Evolutionary conservation across 37 sponge, comb jelly and placozoan species (phyloP).

Genomic region (Aphrocallistes beatrix): DNA sequence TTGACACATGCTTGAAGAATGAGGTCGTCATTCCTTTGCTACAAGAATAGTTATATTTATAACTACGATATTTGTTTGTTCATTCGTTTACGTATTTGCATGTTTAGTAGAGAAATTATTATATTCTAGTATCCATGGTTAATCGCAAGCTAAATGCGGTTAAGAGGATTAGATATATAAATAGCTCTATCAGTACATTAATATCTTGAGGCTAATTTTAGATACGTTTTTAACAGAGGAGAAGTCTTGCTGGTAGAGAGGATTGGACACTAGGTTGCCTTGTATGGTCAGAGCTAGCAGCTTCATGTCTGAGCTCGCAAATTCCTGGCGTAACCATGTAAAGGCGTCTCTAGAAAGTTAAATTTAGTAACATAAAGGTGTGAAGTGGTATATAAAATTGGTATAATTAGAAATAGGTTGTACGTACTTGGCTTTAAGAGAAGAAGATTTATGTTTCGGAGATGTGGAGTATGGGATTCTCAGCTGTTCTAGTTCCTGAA

Average conservation of each 20-base stretch:
- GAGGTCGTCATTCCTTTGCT: slow-evolving; percentile 11
- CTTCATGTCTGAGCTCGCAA: background rate
- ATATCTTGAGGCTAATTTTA: too few species aligned
- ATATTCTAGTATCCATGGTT: too few species aligned
- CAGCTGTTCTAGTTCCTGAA: background rate
- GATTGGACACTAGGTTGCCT: background rate
- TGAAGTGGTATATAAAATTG: background rate
- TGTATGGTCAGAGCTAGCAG: background rate
- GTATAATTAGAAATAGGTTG: background rate
- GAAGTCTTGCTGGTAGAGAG: background rate
- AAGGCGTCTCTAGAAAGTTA: background rate
- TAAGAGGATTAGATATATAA: too few species aligned
- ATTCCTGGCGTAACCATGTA: background rate
- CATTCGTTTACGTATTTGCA: too few species aligned
- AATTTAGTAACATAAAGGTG: background rate
- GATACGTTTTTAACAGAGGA: background rate
- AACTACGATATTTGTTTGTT: too few species aligned
- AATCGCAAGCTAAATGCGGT: too few species aligned
- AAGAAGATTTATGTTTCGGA: background rate
- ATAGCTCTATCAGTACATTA: too few species aligned
- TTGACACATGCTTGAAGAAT: background rate
- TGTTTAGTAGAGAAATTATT: too few species aligned
- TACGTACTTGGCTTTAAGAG: background rate
- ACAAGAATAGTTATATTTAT: too few species aligned
- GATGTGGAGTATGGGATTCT: background rate